Base-by-base conservation (phyloP, 2,888 invertebrate species). In the Macrosiphum euphorbiae region DNA sequence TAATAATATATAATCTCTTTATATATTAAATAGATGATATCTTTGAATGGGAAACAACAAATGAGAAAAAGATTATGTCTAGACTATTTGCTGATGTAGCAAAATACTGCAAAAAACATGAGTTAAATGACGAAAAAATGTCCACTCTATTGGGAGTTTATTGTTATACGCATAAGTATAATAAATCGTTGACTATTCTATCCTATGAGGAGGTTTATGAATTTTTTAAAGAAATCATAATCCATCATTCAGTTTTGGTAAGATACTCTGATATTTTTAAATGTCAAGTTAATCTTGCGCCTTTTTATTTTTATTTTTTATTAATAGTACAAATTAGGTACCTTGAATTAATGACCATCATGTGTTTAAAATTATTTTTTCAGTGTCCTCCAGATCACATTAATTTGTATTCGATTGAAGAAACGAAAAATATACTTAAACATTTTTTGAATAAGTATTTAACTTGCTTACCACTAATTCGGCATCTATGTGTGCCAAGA, bases 211-310 rank as follows among this genome's bases (percentile, higher is more conserved):
- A 58, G 35, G 58, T 93, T 35, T 93, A 89, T 58, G 24, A 78
- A 35, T 93, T 93, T 47, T 93, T 93, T 26, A 84, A 90, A 93
- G 89, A 88, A 90, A 35, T 93, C 10, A 90, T 93, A 84, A 90
- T 93, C 47, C 93, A 35, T 58, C 93, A 93, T 58, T 89, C 93
- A 1, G 58, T 93, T 58, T 84, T 89, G 89, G 93, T 93, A n/a
- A 92, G 52, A 47, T 47, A 86, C 16, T 28, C 13, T 86, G 47
- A 86, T 86, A 28, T 47, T 44, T 47, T 28, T 86, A 86, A 47
- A 47, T 28, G 2, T 0, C 13, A 8, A 2, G 7, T 86, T 86
- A 13, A 47, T 47, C 2, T 47, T 86, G 5, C 13, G 16, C 0
- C 16, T 86, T 86, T 86, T 47, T 84, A 8, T 1, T 86, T 86